A percentile compares a stretch with the other conserved stretches of the same genome.
phyloP scores from a whole-genome alignment of 2,113 vertebrate species.

The Etia nguti region DNA sequence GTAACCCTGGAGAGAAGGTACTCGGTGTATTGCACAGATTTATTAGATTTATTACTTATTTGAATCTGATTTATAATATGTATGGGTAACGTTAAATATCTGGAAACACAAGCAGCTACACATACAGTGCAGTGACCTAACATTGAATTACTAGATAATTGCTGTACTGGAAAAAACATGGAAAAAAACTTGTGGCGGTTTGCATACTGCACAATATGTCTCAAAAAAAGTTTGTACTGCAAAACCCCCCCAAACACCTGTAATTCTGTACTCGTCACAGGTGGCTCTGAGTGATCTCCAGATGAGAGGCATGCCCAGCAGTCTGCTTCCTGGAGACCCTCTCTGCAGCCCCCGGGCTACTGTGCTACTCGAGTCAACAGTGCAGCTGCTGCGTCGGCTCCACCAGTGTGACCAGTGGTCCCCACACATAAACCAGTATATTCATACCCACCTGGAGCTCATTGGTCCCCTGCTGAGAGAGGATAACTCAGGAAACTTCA shows the following conservation, averaged over 20 bases:
- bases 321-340: conserved; percentile 75
- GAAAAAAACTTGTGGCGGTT: neutral
- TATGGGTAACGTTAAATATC: neutral
- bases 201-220: neutral
- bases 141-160: neutral
- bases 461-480: conserved; percentile 72
- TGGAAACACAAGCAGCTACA: neutral
- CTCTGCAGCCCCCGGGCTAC: conserved; percentile 73
- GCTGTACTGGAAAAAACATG: neutral
- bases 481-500: conserved; percentile 26
- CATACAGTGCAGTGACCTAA: neutral
- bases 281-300: conserved; percentile 76
- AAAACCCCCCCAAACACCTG: neutral
- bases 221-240: neutral
- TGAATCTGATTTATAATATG: neutral
- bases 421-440: conserved; percentile 69
- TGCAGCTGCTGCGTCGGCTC: conserved; percentile 72
- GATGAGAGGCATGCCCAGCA: conserved; percentile 77
- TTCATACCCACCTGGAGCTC: conserved; percentile 70
- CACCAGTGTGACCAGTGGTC: conserved; percentile 72
- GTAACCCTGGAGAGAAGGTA: conserved; percentile 81
- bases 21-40: neutral
- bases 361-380: conserved; percentile 72
- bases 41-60: neutral
- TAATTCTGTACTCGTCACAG: conserved; percentile 30